Evolutionary conservation across 2,797 vertebrate genomes (phyloP), one percentile per base, ranked within the genome.

Genomic region (Syngnathus acus): DNA sequence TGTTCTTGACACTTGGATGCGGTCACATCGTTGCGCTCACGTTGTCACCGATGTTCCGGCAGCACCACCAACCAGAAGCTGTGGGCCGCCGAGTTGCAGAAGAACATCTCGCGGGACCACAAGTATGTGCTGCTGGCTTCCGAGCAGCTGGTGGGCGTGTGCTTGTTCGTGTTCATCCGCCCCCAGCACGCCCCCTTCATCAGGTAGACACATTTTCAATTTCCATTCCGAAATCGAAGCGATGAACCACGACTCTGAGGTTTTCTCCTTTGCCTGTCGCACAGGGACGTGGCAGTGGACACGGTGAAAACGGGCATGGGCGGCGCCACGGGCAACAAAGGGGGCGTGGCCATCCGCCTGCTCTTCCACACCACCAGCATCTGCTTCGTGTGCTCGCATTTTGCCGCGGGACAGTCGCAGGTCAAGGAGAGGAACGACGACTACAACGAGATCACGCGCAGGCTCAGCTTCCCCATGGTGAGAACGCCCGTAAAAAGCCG

Each of bases 231-330:
- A 50, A 50, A n/a, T n/a, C 0, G 48, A 50, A 50, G 2, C 1
- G 8, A n/a, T 7, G 48, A n/a, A 2, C 2, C 48, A 50, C 6
- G 2, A 19, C 17, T 50, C 0, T 17, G 9, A n/a, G 3, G 6
- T 19, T 19, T 55, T 53, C 6, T 21, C 11, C 19, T 69, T 6
- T 4, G 23, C 51, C 16, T 37, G 1, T 65, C 47, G 68, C 67
- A 3, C 79, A 99, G 97, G 89, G 97, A 99, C 65, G 95, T 99
- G 57, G 97, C 96, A 0, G 95, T 99, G 0, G 97, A 99, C 72
- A 98, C 94, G 2, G 97, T 99, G 50, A 99, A 99, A 92, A 99
- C 97, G 0, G 97, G 97, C 65, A 99, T 99, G 97, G 97, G 97
- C 21, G 97, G 97, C 21, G 97, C 97, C 40, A 95, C 97, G 11